phyloP scores from a whole-genome alignment of 2,797 vertebrate species.

The Florisuga fusca region DNA sequence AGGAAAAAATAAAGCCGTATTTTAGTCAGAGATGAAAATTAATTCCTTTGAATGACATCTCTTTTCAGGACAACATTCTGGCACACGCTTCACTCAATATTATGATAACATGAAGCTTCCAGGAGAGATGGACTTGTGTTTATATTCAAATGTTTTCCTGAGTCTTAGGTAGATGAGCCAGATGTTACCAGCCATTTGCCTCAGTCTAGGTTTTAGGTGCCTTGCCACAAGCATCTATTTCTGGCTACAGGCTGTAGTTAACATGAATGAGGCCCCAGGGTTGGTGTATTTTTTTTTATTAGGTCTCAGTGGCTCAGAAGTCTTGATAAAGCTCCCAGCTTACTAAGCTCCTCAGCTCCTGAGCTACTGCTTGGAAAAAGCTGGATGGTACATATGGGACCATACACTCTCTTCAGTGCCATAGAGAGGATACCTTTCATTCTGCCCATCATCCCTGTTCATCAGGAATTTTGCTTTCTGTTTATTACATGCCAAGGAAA shows the following conservation, averaged over 20 bases:
- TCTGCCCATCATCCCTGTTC: neutral
- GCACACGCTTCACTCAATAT: neutral
- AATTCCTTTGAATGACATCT: neutral
- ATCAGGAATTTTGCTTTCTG: neutral
- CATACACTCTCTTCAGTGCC: neutral
- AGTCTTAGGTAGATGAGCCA: neutral
- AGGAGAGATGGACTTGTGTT: neutral
- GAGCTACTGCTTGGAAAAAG: neutral
- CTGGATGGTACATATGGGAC: neutral
- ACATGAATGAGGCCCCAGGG: neutral
- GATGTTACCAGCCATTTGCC: neutral
- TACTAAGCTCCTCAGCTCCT: neutral
- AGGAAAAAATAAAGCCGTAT: neutral
- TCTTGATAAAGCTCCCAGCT: neutral
- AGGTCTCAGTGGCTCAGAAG: neutral
- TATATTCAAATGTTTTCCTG: neutral
- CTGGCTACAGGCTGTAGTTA: neutral
- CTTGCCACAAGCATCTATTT: neutral
- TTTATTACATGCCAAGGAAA: neutral
- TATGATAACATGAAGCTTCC: neutral
- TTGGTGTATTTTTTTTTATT: neutral
- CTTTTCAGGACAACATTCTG: neutral
- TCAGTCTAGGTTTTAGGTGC: neutral
- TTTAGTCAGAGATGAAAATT: neutral
- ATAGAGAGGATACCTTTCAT: neutral